Percentiles rank a stretch among this genome's conserved stretches.
Conservation (phyloP, 2,797 vertebrate species). For the Mareca strepera region DNA sequence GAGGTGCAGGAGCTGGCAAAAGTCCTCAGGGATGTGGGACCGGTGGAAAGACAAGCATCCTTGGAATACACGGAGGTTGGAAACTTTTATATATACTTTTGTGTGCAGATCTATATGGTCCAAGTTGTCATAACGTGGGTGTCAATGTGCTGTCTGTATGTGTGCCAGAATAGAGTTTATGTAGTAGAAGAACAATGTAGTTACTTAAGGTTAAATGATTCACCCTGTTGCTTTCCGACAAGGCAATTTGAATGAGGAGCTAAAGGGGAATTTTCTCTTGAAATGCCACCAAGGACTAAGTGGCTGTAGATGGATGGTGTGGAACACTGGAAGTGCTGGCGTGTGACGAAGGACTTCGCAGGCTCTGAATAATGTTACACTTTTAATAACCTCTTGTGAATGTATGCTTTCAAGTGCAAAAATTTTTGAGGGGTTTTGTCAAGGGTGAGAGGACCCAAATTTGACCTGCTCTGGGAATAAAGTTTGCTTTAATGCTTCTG, state of each 20-base stretch:
- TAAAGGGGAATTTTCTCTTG: not conserved
- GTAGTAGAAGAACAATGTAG: not conserved
- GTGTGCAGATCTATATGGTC: rapidly evolving
- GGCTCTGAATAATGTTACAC: not conserved
- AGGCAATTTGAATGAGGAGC: not conserved
- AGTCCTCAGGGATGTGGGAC: slow-evolving; percentile 72
- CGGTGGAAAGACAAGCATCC: slow-evolving; percentile 77
- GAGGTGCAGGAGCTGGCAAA: not conserved
- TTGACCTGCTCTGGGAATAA: not conserved
- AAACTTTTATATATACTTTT: not conserved
- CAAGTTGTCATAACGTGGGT: not conserved
- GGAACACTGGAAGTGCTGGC: not conserved
- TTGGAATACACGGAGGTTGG: slow-evolving; percentile 75
- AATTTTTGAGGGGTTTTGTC: not conserved
- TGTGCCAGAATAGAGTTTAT: rapidly evolving
- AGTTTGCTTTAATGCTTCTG: not conserved
- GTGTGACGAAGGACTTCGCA: not conserved
- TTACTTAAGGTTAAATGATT: not conserved
- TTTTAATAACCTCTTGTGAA: slow-evolving; percentile 24
- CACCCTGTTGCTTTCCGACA: not conserved
- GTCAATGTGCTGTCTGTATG: not conserved
- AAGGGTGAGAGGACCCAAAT: not conserved
- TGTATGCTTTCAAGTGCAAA: slow-evolving; percentile 26
- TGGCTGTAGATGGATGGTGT: not conserved
- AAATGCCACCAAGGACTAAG: slow-evolving; percentile 4